A percentile compares a stretch with the other conserved stretches of the same genome.
These are phyloP conservation scores for Pheosia tremula DNA, from an alignment of 2,888 invertebrate genomes.

Conservation along the genomic window DNA sequence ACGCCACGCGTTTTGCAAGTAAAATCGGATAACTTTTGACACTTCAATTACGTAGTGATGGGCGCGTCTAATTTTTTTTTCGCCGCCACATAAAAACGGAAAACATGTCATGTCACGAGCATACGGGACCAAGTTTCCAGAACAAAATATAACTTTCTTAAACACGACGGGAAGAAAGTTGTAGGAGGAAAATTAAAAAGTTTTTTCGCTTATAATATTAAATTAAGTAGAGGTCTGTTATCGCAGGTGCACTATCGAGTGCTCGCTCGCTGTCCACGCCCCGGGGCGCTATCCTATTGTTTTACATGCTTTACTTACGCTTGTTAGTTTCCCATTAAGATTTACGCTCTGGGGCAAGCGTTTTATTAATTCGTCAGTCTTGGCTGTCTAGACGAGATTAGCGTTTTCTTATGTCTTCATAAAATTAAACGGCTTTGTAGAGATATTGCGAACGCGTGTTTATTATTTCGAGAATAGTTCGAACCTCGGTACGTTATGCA, in stretches of 20 bases:
- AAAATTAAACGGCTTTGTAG: conserved; percentile 52
- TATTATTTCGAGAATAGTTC: conserved; percentile 57
- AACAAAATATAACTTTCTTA: conserved; percentile 70
- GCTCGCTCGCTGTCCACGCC: conserved; percentile 35
- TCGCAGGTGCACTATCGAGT: conserved; percentile 61
- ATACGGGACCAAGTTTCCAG: conserved; percentile 70
- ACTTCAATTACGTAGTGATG: conserved; percentile 83
- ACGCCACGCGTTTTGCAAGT: conserved; percentile 81
- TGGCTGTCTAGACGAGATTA: conserved; percentile 49
- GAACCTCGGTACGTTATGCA: conserved; percentile 32
- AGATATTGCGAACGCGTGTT: conserved; percentile 46
- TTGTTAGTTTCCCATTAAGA: conserved; percentile 70
- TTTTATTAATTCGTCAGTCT: conserved; percentile 65
- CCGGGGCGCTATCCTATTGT: conserved; percentile 53
- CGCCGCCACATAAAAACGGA: conserved; percentile 51
- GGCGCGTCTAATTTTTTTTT: conserved; percentile 72
- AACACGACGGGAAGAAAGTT: conserved; percentile 59
- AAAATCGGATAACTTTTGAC: conserved; percentile 85
- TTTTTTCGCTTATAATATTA: conserved; percentile 67
- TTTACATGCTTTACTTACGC: conserved; percentile 70
- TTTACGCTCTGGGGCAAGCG: conserved; percentile 52
- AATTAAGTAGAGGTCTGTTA: conserved; percentile 57
- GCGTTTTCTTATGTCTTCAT: conserved; percentile 54
- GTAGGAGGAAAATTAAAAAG: conserved; percentile 72
- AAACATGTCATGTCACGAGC: conserved; percentile 74